These are phyloP conservation scores for Lamprotornis superbus DNA, from an alignment of 2,113 vertebrate species.

Conservation along the genomic window DNA sequence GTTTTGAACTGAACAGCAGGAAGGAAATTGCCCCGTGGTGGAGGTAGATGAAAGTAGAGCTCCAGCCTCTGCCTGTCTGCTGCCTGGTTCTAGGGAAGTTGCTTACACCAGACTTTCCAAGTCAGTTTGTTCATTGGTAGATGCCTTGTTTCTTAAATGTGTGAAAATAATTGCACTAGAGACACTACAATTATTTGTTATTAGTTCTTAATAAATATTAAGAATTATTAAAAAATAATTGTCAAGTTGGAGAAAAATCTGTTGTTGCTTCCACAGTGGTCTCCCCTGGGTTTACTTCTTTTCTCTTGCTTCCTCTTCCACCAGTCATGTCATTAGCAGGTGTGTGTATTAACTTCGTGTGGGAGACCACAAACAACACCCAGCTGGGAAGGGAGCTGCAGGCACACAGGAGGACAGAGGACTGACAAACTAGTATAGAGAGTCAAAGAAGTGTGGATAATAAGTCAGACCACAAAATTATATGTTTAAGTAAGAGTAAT, in stretches of 20 bases:
- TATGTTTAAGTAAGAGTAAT: background rate
- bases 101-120: background rate
- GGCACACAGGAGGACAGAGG: background rate
- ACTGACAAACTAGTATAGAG: background rate
- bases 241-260: background rate
- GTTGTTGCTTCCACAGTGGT: accelerated
- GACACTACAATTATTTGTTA: background rate
- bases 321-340: background rate
- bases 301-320: background rate
- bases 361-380: background rate
- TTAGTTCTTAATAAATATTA: background rate
- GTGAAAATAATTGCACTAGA: background rate
- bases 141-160: background rate
- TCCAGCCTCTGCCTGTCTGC: background rate
- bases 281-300: background rate
- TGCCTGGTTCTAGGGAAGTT: background rate
- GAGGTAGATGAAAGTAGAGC: background rate
- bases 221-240: background rate
- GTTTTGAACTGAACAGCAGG: background rate
- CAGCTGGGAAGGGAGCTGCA: background rate
- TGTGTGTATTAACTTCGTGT: background rate
- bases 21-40: background rate
- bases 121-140: background rate
- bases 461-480: background rate
- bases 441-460: background rate